Percentiles rank a stretch among this genome's conserved stretches.
Evolutionary conservation across 1,140 invertebrate genomes (phyloP).

Genomic region (Trissolcus basalis): DNA sequence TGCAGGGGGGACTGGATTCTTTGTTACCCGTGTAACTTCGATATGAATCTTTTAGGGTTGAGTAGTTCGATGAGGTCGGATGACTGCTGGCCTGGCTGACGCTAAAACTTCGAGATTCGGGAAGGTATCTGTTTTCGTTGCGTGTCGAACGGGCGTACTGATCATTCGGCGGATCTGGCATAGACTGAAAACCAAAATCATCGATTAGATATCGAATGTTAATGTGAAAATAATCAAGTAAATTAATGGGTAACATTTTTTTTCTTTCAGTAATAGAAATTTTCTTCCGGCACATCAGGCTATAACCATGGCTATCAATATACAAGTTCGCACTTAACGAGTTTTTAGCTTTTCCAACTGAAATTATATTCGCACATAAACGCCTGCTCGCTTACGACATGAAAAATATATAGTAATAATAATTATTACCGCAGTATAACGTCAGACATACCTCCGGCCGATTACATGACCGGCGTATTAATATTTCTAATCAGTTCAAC

Average conservation of each 20-base stretch:
- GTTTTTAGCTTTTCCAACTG: conserved; percentile 28
- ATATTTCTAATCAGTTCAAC: conserved; percentile 47
- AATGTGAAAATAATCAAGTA: neutral
- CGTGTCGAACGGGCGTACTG: conserved; percentile 64
- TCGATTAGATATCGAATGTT: neutral
- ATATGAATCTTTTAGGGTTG: conserved; percentile 71
- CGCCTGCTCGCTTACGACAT: conserved; percentile 24
- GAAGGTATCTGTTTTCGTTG: conserved; percentile 70
- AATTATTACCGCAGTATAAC: conserved; percentile 36
- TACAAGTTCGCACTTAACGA: conserved; percentile 27
- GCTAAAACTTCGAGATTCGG: conserved; percentile 66
- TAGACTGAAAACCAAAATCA: conserved; percentile 60
- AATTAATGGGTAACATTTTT: too few species aligned
- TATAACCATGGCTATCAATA: conserved; percentile 20
- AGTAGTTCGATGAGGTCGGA: conserved; percentile 67
- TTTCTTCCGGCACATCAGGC: neutral
- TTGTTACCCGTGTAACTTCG: conserved; percentile 66
- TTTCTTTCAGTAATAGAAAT: too few species aligned
- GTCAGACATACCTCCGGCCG: conserved; percentile 28
- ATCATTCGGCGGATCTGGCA: conserved; percentile 70
- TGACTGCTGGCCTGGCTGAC: conserved; percentile 64
- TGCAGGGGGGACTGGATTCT: conserved; percentile 68
- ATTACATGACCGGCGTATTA: conserved; percentile 35
- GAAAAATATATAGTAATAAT: conserved; percentile 43
- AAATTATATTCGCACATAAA: conserved; percentile 25